Conservation (phyloP, 2,888 invertebrate species). For the Eremobia ochroleuca region DNA sequence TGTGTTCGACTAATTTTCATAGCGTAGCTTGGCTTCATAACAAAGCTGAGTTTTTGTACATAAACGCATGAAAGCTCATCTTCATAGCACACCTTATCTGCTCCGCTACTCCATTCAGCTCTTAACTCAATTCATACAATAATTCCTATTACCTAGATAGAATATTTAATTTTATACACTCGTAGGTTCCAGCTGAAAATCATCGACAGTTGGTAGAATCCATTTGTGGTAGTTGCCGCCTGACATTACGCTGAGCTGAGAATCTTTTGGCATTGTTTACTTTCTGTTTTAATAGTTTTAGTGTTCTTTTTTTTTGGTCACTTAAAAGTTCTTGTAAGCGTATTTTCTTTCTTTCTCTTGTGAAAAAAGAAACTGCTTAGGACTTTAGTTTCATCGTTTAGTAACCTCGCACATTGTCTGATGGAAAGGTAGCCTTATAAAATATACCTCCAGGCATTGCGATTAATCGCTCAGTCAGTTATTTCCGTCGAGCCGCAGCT, state of each 20-base stretch:
- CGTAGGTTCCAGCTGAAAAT: neutral
- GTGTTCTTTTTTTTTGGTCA: too few relatives aligned
- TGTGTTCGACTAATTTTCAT: too few relatives aligned
- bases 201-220: neutral
- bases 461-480: slow-evolving; percentile 59
- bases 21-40: neutral
- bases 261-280: too few relatives aligned
- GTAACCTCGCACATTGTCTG: neutral
- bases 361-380: neutral
- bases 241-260: neutral
- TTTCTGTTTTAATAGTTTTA: neutral
- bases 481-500: slow-evolving; percentile 61
- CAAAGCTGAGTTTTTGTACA: neutral
- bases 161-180: too few relatives aligned
- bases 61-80: too few relatives aligned
- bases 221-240: neutral
- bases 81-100: neutral
- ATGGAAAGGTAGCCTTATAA: slow-evolving; percentile 13
- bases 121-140: too few relatives aligned
- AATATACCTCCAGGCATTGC: slow-evolving; percentile 29
- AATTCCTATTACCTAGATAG: too few relatives aligned
- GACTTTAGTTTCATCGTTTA: neutral
- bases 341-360: neutral
- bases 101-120: too few relatives aligned
- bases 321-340: too few relatives aligned